phyloP scores from a whole-genome alignment of 1,140 invertebrate genomes.

The Carcinoscorpius rotundicauda region DNA sequence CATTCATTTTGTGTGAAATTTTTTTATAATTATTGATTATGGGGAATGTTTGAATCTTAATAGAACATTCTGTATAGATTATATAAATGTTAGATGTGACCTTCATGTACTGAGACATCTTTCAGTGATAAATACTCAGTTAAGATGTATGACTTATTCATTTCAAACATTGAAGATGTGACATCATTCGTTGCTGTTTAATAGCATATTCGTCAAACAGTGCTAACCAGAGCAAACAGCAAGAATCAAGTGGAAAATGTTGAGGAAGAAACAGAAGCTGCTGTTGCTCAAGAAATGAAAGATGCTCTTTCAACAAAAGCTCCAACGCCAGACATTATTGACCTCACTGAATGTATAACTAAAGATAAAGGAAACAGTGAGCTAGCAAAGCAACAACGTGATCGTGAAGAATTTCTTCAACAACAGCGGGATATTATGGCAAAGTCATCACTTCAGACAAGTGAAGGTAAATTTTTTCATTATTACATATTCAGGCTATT shows the following conservation, averaged over 20 bases:
- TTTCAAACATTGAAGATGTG: no score
- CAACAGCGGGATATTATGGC: slow-evolving; percentile 48
- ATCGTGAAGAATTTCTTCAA: slow-evolving; percentile 36
- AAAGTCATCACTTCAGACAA: slow-evolving; percentile 41
- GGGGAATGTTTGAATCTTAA: no score
- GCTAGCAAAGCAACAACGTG: slow-evolving; percentile 12
- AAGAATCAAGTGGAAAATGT: slow-evolving; percentile 41
- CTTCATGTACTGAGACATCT: no score
- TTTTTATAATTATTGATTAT: no score
- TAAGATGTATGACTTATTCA: no score
- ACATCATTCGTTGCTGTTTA: slow-evolving; percentile 36
- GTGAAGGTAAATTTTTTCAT: slow-evolving; percentile 35
- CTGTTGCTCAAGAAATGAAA: slow-evolving; percentile 38
- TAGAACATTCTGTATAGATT: no score
- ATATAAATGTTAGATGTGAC: no score
- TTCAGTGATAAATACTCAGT: no score
- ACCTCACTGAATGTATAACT: slow-evolving; percentile 48
- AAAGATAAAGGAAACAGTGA: slow-evolving; percentile 24
- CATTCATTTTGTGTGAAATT: no score
- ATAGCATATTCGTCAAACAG: slow-evolving; percentile 78
- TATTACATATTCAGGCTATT: no score
- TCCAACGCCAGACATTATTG: slow-evolving; percentile 53
- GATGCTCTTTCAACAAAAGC: slow-evolving; percentile 40
- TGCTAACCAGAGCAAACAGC: slow-evolving; percentile 57
- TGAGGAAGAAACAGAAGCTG: slow-evolving; percentile 44